phyloP scores from a whole-genome alignment of 2,797 vertebrate genomes.

The Apogon hyalosoma region DNA sequence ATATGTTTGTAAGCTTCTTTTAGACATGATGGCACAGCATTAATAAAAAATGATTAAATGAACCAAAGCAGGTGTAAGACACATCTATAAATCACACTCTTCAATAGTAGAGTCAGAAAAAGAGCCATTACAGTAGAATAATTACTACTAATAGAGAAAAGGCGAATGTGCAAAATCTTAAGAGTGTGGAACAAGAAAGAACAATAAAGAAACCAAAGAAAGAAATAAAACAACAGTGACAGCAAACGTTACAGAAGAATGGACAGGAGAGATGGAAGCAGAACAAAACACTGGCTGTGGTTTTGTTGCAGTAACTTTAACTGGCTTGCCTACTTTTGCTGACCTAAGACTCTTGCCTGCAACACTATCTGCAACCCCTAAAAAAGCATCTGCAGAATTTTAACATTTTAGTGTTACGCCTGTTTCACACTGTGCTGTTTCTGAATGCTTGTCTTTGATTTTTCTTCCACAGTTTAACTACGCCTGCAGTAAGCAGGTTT shows the following conservation, averaged over 20 bases:
- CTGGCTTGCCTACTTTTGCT: slow-evolving; percentile 39
- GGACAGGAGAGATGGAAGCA: background rate
- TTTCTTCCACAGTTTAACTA: slow-evolving; percentile 11
- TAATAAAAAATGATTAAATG: background rate
- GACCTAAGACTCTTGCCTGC: slow-evolving; percentile 32
- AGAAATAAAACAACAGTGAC: background rate
- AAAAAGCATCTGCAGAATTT: slow-evolving; percentile 38
- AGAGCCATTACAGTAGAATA: background rate
- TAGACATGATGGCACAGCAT: background rate
- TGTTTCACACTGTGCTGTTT: slow-evolving; percentile 15
- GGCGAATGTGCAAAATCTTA: slow-evolving; percentile 2
- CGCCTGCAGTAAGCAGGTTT: slow-evolving; percentile 38
- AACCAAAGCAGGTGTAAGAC: background rate
- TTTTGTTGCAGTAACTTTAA: slow-evolving; percentile 45
- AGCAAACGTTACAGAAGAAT: slow-evolving; percentile 5
- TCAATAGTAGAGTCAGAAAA: slow-evolving; percentile 30
- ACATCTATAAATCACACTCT: slow-evolving; percentile 15
- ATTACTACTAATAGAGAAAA: slow-evolving; percentile 15
- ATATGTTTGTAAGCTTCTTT: background rate
- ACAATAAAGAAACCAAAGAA: background rate
- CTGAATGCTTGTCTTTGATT: slow-evolving; percentile 19
- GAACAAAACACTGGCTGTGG: slow-evolving; percentile 14
- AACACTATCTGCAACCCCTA: slow-evolving; percentile 37
- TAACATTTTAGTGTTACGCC: slow-evolving; percentile 1
- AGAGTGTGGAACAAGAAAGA: background rate